Conservation (phyloP, 2,888 invertebrate genomes). For the Geophilus truncorum region DNA sequence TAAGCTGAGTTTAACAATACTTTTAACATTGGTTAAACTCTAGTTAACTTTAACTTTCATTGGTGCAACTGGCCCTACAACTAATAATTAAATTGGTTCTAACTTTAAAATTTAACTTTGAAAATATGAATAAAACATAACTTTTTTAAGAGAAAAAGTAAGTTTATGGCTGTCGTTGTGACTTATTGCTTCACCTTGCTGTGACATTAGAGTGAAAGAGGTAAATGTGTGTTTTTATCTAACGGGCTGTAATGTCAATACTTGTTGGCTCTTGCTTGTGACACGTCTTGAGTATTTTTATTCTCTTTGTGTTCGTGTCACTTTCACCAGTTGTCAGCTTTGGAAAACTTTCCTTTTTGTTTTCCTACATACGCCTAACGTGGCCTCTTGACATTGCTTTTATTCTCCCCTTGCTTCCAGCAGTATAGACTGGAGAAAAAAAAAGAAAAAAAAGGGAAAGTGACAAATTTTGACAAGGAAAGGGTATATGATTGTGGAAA, state of each 20-base stretch:
- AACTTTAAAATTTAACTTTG: too few relatives aligned
- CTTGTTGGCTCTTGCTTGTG: neutral
- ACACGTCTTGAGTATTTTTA: slow-evolving; percentile 22
- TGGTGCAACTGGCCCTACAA: too few relatives aligned
- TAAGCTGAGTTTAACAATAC: too few relatives aligned
- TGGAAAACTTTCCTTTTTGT: slow-evolving; percentile 14
- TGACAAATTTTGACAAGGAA: slow-evolving; percentile 6
- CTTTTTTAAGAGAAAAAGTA: too few relatives aligned
- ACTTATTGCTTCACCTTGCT: too few relatives aligned
- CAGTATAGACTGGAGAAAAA: neutral
- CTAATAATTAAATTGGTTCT: too few relatives aligned
- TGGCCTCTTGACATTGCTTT: slow-evolving; percentile 7
- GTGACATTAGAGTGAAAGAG: neutral
- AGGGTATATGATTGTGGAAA: neutral
- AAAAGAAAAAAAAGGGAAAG: neutral
- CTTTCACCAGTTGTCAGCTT: slow-evolving; percentile 2
- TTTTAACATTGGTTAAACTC: too few relatives aligned
- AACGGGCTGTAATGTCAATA: neutral
- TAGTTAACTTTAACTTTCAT: too few relatives aligned
- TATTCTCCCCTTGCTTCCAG: neutral
- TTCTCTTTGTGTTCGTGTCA: slow-evolving; percentile 17
- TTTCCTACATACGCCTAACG: neutral
- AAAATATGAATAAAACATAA: too few relatives aligned
- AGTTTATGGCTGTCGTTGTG: too few relatives aligned
- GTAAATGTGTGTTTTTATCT: neutral